Evolutionary conservation across 2,888 invertebrate genomes (phyloP).

Genomic region (Xylota segnis): DNA sequence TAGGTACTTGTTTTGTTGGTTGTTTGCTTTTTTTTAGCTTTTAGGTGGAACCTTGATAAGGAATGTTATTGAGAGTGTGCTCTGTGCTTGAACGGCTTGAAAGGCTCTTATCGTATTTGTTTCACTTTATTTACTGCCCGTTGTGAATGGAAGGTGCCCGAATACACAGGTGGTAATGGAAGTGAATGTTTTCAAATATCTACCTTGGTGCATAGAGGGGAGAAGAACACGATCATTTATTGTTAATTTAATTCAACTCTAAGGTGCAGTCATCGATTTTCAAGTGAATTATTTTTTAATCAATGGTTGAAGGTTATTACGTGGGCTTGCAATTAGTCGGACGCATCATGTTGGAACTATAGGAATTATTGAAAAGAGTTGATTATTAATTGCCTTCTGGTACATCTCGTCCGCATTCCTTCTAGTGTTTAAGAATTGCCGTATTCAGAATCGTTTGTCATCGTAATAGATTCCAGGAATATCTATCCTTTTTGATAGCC

Average conservation of each 20-base stretch:
- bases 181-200: background rate
- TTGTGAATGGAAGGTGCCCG: background rate
- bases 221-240: background rate
- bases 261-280: background rate
- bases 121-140: background rate
- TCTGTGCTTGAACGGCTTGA: slow-evolving; percentile 3
- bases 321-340: too few species aligned
- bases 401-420: too few species aligned
- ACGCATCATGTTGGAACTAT: too few species aligned
- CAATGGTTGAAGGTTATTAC: background rate
- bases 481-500: too few species aligned
- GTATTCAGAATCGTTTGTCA: too few species aligned
- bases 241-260: background rate
- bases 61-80: slow-evolving; percentile 5
- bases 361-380: too few species aligned
- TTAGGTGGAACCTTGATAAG: background rate
- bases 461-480: too few species aligned
- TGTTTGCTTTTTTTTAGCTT: background rate
- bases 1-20: background rate
- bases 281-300: slow-evolving; percentile 3
- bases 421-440: too few species aligned
- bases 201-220: background rate
- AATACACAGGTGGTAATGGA: background rate
- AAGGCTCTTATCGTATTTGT: slow-evolving; percentile 2
- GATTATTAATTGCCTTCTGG: too few species aligned